Conservation (phyloP, 2,797 vertebrate genomes). For the Rhyacichthys aspro region DNA sequence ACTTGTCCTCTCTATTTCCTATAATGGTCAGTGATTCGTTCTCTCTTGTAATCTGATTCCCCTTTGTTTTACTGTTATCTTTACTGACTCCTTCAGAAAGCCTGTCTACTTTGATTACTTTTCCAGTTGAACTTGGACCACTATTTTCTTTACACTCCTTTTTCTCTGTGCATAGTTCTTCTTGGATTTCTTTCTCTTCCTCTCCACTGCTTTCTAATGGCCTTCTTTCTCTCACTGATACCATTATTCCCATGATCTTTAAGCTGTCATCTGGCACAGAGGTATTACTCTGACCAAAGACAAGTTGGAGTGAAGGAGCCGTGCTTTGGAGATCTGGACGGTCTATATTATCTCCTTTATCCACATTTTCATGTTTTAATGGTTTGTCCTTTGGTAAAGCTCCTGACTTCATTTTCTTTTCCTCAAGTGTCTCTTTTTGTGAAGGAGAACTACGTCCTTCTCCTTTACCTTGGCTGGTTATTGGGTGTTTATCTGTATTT, state of each 20-base stretch:
- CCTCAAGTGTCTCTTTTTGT: conserved; percentile 2
- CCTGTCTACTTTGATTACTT: conserved; percentile 34
- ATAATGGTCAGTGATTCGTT: conserved; percentile 11
- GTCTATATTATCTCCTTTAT: conserved; percentile 26
- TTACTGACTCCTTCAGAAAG: conserved; percentile 28
- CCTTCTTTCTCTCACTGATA: conserved; percentile 61
- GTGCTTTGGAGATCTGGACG: conserved; percentile 28
- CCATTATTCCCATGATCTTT: conserved; percentile 70
- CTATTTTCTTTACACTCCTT: conserved; percentile 25
- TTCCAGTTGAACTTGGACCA: conserved; percentile 11
- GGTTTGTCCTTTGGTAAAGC: conserved; percentile 4
- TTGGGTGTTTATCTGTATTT: conserved; percentile 29
- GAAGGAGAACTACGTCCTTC: conserved; percentile 10
- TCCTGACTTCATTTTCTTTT: conserved; percentile 27
- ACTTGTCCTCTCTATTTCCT: conserved; percentile 27
- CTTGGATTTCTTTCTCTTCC: conserved; percentile 17
- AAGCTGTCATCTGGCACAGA: conserved; percentile 42
- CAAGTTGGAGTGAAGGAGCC: conserved; percentile 27
- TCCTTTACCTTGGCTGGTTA: conserved; percentile 18
- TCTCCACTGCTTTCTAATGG: conserved; percentile 7
- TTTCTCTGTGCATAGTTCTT: conserved; percentile 21
- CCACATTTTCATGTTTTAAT: conserved; percentile 11
- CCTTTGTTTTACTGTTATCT: conserved; percentile 18
- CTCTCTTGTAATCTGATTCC: conserved; percentile 24
- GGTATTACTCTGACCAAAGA: conserved; percentile 29